phyloP scores from a whole-genome alignment of 2,888 invertebrate genomes.

The Noctua comes region DNA sequence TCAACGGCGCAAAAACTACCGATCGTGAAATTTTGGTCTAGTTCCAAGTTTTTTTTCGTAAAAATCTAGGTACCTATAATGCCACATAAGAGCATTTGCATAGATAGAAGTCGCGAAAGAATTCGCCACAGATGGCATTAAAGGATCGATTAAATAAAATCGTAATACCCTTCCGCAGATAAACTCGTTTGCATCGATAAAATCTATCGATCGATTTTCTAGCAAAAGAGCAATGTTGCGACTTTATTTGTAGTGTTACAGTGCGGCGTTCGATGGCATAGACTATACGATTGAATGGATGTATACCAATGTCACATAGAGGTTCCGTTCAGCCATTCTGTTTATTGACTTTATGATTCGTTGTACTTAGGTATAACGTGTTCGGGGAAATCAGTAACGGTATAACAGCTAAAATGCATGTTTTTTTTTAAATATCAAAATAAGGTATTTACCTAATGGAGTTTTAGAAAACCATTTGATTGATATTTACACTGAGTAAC shows the following conservation, averaged over 20 bases:
- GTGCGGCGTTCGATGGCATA: constrained; percentile 21
- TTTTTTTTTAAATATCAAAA: background rate
- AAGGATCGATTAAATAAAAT: constrained; percentile 18
- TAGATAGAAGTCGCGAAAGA: background rate
- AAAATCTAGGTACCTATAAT: background rate
- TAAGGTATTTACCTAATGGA: background rate
- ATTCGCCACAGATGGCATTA: background rate
- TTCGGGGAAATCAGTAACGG: background rate
- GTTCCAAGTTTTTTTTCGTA: background rate
- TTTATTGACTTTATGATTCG: constrained; percentile 12
- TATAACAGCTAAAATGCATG: background rate
- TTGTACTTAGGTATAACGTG: background rate
- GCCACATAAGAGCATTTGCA: background rate
- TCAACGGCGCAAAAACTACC: background rate
- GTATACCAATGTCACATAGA: constrained; percentile 1
- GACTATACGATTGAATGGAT: background rate
- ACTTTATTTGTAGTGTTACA: constrained; percentile 12
- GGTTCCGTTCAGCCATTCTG: constrained; percentile 11
- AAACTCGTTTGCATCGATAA: constrained; percentile 43
- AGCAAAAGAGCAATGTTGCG: constrained; percentile 16
- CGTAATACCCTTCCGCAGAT: constrained; percentile 1
- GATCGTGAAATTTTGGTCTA: background rate
- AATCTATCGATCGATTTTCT: constrained; percentile 29
- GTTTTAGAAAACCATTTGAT: background rate
- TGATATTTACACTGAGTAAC: background rate